These are phyloP conservation scores for Pristionchus exspectatus DNA, from an alignment of 2,888 invertebrate genomes.

Conservation along the genomic window DNA sequence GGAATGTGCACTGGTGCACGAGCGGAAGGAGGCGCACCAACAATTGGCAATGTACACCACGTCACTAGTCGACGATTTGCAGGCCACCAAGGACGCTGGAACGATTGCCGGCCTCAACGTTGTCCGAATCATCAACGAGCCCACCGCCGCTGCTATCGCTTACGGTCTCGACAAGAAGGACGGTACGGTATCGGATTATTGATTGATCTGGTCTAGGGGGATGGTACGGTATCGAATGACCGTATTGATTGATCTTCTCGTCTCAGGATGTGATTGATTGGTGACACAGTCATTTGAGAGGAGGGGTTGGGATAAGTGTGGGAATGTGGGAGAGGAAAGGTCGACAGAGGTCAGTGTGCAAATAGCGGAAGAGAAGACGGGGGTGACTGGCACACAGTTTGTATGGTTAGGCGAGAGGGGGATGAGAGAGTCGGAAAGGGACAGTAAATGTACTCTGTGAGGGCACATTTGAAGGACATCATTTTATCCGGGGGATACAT, in stretches of 20 bases:
- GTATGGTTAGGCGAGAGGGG: conserved; percentile 28
- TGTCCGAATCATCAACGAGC: conserved; percentile 90
- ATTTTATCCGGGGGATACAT: background rate
- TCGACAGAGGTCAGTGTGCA: conserved; percentile 37
- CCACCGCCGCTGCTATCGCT: conserved; percentile 79
- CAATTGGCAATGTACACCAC: background rate
- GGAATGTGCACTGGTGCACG: background rate
- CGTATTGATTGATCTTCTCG: too few relatives aligned
- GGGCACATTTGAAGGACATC: conserved; percentile 14
- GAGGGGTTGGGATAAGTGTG: background rate
- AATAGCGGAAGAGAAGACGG: conserved; percentile 45
- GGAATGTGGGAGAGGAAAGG: conserved; percentile 50
- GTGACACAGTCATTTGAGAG: conserved; percentile 13
- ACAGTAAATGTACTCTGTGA: conserved; percentile 13
- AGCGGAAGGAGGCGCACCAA: background rate
- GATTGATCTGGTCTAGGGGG: too few relatives aligned
- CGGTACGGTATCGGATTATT: conserved; percentile 61
- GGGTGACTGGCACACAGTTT: conserved; percentile 54
- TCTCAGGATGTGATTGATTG: background rate
- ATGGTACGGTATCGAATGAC: too few relatives aligned
- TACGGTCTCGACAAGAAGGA: conserved; percentile 79
- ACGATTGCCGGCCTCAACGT: conserved; percentile 87
- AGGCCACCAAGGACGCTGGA: conserved; percentile 88
- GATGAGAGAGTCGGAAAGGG: conserved; percentile 3
- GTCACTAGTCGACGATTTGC: background rate